Evolutionary conservation across 2,888 invertebrate genomes (phyloP).

Genomic region (Chironomus riparius): DNA sequence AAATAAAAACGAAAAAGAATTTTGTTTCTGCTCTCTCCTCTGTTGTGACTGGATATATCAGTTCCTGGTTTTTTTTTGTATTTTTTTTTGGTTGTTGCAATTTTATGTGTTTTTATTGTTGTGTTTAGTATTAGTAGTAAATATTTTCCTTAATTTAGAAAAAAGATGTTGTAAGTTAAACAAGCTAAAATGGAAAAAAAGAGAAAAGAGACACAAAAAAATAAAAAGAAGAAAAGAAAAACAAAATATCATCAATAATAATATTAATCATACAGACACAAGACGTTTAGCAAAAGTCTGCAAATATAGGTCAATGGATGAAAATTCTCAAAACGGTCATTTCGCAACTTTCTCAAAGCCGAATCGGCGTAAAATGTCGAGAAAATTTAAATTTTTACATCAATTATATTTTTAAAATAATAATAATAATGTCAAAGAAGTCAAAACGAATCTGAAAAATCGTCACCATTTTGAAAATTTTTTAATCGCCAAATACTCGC

Average conservation of each 20-base stretch:
- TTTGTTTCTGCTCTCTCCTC: conserved; percentile 5
- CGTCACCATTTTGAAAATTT: neutral
- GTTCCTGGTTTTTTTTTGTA: conserved; percentile 20
- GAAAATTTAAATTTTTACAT: neutral
- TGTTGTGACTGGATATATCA: conserved; percentile 4
- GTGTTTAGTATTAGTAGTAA: conserved; percentile 26
- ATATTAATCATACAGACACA: neutral
- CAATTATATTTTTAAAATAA: neutral
- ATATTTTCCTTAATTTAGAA: conserved; percentile 27
- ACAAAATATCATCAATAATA: neutral
- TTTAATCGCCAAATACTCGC: neutral
- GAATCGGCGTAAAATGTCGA: neutral
- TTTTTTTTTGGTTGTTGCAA: conserved; percentile 6
- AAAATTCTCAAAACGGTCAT: no score
- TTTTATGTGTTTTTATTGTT: conserved; percentile 19
- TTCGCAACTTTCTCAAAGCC: no score
- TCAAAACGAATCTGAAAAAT: neutral
- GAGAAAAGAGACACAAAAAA: neutral
- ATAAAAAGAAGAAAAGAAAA: neutral
- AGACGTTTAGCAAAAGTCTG: no score
- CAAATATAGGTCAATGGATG: neutral
- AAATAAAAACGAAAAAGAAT: conserved; percentile 11
- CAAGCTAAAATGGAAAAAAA: conserved; percentile 22
- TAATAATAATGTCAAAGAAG: neutral
- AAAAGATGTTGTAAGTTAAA: conserved; percentile 28